Evolutionary conservation across 2,888 invertebrate species (phyloP), one percentile per base, ranked within the genome.

Genomic region (Crepidodera aurea): DNA sequence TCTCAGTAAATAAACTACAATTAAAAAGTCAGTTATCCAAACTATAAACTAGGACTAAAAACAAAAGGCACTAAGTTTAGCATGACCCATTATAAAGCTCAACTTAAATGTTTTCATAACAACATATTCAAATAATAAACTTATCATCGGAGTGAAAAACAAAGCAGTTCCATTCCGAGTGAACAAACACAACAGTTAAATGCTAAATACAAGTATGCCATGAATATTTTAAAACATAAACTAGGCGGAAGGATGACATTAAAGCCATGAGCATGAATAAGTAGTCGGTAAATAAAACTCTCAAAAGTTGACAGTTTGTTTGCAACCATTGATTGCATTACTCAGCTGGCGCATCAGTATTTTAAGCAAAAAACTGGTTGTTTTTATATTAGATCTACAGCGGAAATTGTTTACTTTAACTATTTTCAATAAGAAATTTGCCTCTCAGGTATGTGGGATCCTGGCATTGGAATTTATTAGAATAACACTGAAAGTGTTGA

Each of bases 161-260:
- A 27, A 54, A 40, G 40, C 53, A 16, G 0, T 18, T 15, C 53
- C 29, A 54, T 54, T 42, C 12, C 22, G 18, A 29, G 16, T 27
- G 40, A 42, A 39, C 10, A 51, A 51, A 51, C 12, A 37, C 37
- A 34, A 54, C 40, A 7, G 39, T 18, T 40, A 54, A 40, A 40
- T 32, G 51, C 32, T 51, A 51, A 32, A 51, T 51, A 39, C 37
- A 37, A 51, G 13, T 37, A 39, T 54, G 42, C 53, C 29, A 27
- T 54, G 40, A 54, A 54, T 54, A 54, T 40, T n/a, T 54, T 54
- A 42, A 51, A 54, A 42, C 27, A 40, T 54, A 29, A 54, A 27
- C 27, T 40, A 39, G 51, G 12, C 12, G 37, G 40, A 54, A 54
- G 18, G 53, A 54, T 29, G 53, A 54, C 53, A 42, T 40, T 54